phyloP scores from a whole-genome alignment of 2,797 vertebrate genomes.

The Crenuchus spilurus region DNA sequence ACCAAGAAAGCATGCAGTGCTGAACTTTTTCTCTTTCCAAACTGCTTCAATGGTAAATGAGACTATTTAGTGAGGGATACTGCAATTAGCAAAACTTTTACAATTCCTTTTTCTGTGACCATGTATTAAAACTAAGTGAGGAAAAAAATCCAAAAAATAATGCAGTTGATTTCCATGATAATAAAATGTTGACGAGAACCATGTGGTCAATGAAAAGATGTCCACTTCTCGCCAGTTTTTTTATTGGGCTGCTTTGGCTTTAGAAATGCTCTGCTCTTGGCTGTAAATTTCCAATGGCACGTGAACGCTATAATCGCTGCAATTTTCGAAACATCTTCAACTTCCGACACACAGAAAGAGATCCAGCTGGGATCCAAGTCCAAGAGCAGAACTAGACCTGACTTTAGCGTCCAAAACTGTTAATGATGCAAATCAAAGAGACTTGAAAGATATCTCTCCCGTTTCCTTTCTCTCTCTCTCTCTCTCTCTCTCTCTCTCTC shows the following conservation, averaged over 20 bases:
- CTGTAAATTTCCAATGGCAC: constrained; percentile 83
- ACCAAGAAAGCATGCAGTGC: neutral
- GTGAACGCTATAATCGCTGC: constrained; percentile 84
- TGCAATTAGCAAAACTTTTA: neutral
- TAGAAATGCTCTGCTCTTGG: constrained; percentile 84
- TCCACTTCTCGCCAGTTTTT: constrained; percentile 86
- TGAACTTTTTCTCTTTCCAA: neutral
- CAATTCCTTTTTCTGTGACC: neutral
- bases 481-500: constrained; percentile 37
- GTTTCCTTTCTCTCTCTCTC: constrained; percentile 20
- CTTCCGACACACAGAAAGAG: constrained; percentile 78
- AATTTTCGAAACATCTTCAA: constrained; percentile 82
- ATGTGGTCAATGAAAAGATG: constrained; percentile 89
- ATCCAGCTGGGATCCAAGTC: constrained; percentile 75
- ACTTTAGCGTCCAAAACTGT: constrained; percentile 75
- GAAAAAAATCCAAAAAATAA: constrained; percentile 44
- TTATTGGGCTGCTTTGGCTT: constrained; percentile 86
- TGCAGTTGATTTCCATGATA: constrained; percentile 88
- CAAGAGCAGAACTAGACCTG: constrained; percentile 73
- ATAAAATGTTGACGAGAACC: constrained; percentile 84
- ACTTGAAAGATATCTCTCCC: constrained; percentile 64
- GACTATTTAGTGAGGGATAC: neutral
- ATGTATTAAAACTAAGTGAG: constrained; percentile 27
- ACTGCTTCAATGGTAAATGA: neutral
- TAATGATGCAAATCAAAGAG: constrained; percentile 80